Evolutionary conservation across 2,888 invertebrate species (phyloP).

Genomic region (Amblyjoppa proteus): DNA sequence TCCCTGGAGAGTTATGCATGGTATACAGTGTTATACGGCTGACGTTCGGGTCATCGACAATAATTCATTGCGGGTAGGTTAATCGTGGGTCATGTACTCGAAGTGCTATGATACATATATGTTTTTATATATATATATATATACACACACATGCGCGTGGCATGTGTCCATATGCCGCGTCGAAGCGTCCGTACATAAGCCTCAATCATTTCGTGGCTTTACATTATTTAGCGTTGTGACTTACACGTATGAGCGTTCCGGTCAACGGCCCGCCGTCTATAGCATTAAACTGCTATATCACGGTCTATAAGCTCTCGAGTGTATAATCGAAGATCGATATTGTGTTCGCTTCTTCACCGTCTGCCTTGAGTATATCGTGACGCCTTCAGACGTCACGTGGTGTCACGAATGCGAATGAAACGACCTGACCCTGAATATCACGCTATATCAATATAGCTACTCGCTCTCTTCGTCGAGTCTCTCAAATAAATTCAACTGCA

Average conservation of each 20-base stretch:
- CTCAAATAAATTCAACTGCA: conserved; percentile 48
- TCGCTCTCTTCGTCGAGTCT: conserved; percentile 14
- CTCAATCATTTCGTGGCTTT: conserved; percentile 56
- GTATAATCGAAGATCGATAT: conserved; percentile 58
- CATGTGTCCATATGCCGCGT: neutral
- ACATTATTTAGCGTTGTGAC: conserved; percentile 54
- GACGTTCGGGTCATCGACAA: conserved; percentile 48
- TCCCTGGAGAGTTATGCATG: neutral
- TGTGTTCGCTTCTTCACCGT: conserved; percentile 18
- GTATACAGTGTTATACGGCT: conserved; percentile 1
- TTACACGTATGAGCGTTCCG: conserved; percentile 49
- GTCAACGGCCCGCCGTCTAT: conserved; percentile 56
- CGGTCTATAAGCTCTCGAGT: conserved; percentile 13
- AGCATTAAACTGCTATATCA: conserved; percentile 44
- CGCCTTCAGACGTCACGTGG: conserved; percentile 39
- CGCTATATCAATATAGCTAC: conserved; percentile 10
- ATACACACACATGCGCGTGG: neutral
- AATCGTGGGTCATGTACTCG: conserved; percentile 37
- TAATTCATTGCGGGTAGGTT: conserved; percentile 50
- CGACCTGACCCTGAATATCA: conserved; percentile 53
- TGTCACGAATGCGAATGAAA: conserved; percentile 49
- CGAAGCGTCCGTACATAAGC: conserved; percentile 1
- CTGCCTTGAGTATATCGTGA: conserved; percentile 21
- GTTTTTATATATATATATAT: neutral
- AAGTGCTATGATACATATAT: neutral